Evolutionary conservation across 2,797 vertebrate genomes (phyloP).

Genomic region (Microctenopoma steveboyesi): DNA sequence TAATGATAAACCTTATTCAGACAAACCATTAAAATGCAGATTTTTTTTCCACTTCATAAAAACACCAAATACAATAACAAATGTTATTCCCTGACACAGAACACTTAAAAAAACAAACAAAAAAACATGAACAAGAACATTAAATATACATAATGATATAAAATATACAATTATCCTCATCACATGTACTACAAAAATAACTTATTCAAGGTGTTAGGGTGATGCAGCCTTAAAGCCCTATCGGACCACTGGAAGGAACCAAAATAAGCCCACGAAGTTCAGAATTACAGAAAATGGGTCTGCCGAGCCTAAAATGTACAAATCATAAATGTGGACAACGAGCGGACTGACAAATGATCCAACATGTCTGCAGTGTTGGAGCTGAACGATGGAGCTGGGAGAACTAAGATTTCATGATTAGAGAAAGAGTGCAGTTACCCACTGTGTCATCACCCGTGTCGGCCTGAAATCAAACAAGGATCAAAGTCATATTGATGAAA

Average conservation of each 20-base stretch:
- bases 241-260: slow-evolving; percentile 5
- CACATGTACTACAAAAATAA: slow-evolving; percentile 74
- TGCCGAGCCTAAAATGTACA: slow-evolving; percentile 10
- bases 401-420: slow-evolving; percentile 55
- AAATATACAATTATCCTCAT: slow-evolving; percentile 69
- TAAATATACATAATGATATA: slow-evolving; percentile 72
- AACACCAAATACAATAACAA: slow-evolving; percentile 70
- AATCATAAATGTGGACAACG: slow-evolving; percentile 33
- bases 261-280: slow-evolving; percentile 18
- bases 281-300: slow-evolving; percentile 8
- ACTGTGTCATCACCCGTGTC: slow-evolving; percentile 71
- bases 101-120: slow-evolving; percentile 53
- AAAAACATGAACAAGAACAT: slow-evolving; percentile 54
- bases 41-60: slow-evolving; percentile 61
- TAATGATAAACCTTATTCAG: slow-evolving; percentile 55
- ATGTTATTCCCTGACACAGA: slow-evolving; percentile 78
- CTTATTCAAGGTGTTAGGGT: slow-evolving; percentile 58
- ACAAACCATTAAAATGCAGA: slow-evolving; percentile 65
- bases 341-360: slow-evolving; percentile 34
- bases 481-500: slow-evolving; percentile 78
- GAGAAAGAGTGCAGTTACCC: slow-evolving; percentile 66
- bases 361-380: slow-evolving; percentile 24
- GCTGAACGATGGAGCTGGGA: slow-evolving; percentile 36
- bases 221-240: slow-evolving; percentile 54
- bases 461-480: slow-evolving; percentile 72